Evolutionary conservation across 2,888 invertebrate genomes (phyloP), one percentile per base, ranked within the genome.

Genomic region (Drosophila greeni): DNA sequence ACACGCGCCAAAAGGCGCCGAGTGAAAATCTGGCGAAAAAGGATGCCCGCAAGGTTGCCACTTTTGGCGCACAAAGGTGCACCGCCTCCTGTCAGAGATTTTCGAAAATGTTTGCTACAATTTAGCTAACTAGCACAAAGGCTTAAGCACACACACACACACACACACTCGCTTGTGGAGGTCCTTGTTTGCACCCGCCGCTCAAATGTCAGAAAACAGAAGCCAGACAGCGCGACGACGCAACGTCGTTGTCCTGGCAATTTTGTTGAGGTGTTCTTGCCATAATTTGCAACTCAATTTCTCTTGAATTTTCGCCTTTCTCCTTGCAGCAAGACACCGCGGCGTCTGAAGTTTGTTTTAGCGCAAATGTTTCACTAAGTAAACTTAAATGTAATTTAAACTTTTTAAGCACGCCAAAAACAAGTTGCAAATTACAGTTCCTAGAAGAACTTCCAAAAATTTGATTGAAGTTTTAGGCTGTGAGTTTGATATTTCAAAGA

Each of bases 171-270:
- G 42, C 34, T 29, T 59, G 31, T 9, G 49, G 31, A 7, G 49
- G 66, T 40, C 24, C 43, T 39, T 51, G 48, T 56, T 52, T 43
- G 40, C 45, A 31, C 33, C 48, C 24, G 37, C 62, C 55, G 40
- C 54, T 48, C 66, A 67, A 69, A 71, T 75, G 70, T 78, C 77
- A 77, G 72, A 75, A 58, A 64, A 64, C 59, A 58, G 33, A 66
- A 36, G 61, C 61, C 62, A 62, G 62, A 62, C 62, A 51, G 42
- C 26, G 61, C 62, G 45, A 31, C 45, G 61, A 36, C 62, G 24
- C 45, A 31, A 31, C 61, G 43, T 52, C 62, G 61, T 62, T 61
- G 62, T 52, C 51, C 62, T 62, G 62, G 36, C 51, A 51, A 43
- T 61, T 61, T 33, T 43, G 42, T 29, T n/a, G 36, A 61, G 61